Percentiles rank a stretch among this genome's conserved stretches.
Conservation (phyloP, 2,797 vertebrate species). For the Protonibea diacanthus region DNA sequence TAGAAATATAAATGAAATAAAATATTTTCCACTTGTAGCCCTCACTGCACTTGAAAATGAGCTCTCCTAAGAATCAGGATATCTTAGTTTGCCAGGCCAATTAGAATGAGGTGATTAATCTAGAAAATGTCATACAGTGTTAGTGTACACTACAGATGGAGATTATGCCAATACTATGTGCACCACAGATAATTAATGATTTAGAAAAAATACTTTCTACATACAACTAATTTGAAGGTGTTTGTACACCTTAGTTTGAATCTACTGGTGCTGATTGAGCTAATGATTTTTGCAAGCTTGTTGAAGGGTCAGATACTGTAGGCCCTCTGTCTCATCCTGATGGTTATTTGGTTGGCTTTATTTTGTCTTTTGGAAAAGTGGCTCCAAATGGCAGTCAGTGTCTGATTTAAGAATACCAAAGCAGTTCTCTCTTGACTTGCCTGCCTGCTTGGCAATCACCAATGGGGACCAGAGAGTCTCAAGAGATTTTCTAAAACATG, state of each 20-base stretch:
- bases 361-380: constrained; percentile 37
- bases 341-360: constrained; percentile 23
- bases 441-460: constrained; percentile 80
- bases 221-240: too few relatives aligned
- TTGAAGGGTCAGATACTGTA: background rate
- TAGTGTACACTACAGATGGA: too few relatives aligned
- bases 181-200: too few relatives aligned
- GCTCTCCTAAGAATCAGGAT: too few relatives aligned
- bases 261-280: background rate
- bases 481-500: constrained; percentile 86
- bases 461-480: constrained; percentile 79
- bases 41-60: background rate
- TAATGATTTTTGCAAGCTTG: constrained; percentile 10
- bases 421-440: constrained; percentile 63
- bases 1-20: constrained; percentile 17
- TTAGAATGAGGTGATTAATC: background rate
- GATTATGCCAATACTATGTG: too few relatives aligned
- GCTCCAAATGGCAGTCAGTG: background rate
- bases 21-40: constrained; percentile 17
- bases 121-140: background rate
- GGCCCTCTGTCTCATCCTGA: constrained; percentile 5
- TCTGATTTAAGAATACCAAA: constrained; percentile 21
- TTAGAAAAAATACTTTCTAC: too few relatives aligned
- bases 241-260: background rate
- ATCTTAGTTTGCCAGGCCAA: background rate